These are phyloP conservation scores for Actias luna DNA, from an alignment of 2,888 invertebrate species.

Conservation along the genomic window DNA sequence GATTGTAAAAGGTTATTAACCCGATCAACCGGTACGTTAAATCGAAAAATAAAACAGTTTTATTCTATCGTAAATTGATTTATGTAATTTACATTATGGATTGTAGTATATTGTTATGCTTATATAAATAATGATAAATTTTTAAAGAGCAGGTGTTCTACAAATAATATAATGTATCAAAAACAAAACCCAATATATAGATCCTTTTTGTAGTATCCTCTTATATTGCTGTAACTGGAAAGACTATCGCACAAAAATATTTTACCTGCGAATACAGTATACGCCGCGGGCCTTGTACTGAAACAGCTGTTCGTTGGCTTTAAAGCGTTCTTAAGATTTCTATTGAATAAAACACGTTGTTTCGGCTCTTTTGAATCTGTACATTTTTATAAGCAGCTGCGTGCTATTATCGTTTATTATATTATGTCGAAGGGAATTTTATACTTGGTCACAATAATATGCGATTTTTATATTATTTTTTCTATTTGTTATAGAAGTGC, in stretches of 20 bases:
- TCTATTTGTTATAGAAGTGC: slow-evolving; percentile 72
- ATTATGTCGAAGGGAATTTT: slow-evolving; percentile 19
- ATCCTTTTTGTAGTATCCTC: no score
- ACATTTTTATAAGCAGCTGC: slow-evolving; percentile 19
- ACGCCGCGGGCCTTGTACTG: slow-evolving; percentile 34
- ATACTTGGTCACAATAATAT: slow-evolving; percentile 14
- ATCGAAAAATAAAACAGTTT: not conserved
- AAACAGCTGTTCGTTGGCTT: slow-evolving; percentile 64
- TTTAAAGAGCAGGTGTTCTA: not conserved
- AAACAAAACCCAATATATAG: no score
- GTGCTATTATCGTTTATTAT: slow-evolving; percentile 20
- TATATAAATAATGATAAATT: not conserved
- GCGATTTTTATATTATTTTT: slow-evolving; percentile 25
- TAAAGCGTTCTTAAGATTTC: slow-evolving; percentile 46
- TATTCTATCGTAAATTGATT: not conserved
- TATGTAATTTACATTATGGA: not conserved
- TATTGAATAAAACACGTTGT: slow-evolving; percentile 47
- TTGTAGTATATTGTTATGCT: not conserved
- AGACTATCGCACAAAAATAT: slow-evolving; percentile 44
- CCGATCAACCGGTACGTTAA: not conserved
- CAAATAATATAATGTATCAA: not conserved
- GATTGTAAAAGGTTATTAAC: not conserved
- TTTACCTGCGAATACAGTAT: slow-evolving; percentile 63
- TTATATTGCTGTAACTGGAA: slow-evolving; percentile 5
- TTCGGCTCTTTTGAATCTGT: slow-evolving; percentile 44